These are phyloP conservation scores for Thymelicus lineola DNA, from an alignment of 2,888 invertebrate species.

Conservation along the genomic window DNA sequence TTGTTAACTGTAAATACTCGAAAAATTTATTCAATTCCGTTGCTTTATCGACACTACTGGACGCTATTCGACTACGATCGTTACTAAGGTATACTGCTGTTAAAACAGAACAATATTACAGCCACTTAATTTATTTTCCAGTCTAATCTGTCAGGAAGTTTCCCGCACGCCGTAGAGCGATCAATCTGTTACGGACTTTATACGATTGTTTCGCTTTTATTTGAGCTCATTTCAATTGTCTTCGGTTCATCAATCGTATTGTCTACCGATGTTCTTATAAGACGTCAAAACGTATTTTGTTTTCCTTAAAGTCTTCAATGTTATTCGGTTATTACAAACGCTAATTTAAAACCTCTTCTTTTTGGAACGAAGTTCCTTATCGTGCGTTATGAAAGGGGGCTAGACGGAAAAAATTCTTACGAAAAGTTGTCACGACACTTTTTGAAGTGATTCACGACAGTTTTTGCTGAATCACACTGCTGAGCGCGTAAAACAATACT, in stretches of 20 bases:
- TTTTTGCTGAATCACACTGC: too few relatives aligned
- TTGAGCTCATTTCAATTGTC: conserved; percentile 53
- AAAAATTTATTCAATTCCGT: too few relatives aligned
- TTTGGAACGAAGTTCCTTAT: too few relatives aligned
- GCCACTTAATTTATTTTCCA: conserved; percentile 57
- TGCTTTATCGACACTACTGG: too few relatives aligned
- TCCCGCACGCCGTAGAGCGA: conserved; percentile 48
- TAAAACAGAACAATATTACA: conserved; percentile 40
- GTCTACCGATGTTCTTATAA: conserved; percentile 33
- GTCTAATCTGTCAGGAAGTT: conserved; percentile 56
- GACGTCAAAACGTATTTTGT: conserved; percentile 22
- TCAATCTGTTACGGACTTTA: conserved; percentile 55
- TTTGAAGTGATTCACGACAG: too few relatives aligned
- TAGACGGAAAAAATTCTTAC: too few relatives aligned
- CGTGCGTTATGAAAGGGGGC: too few relatives aligned
- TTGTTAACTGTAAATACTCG: too few relatives aligned
- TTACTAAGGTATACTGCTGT: background rate
- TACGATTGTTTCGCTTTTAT: conserved; percentile 51
- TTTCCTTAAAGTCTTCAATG: background rate
- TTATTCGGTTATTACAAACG: background rate
- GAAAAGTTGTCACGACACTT: too few relatives aligned
- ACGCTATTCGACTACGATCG: background rate
- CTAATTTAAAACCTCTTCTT: too few relatives aligned
- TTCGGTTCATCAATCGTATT: conserved; percentile 40
- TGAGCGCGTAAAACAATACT: too few relatives aligned